Base-by-base conservation (phyloP, 1,140 invertebrate species). In the Rhopalosiphum padi region DNA sequence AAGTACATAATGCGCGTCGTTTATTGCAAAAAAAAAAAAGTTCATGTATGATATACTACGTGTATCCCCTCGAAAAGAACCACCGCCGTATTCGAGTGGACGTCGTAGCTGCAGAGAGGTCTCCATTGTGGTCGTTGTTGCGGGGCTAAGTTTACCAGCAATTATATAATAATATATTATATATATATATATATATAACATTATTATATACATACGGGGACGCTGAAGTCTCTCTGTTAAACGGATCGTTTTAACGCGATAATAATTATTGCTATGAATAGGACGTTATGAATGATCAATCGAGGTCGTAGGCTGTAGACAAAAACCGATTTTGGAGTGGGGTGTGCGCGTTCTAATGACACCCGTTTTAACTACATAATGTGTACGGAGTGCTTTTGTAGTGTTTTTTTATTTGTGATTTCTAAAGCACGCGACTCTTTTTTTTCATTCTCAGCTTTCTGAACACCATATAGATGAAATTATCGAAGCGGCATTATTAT, bases 191-290 rank as follows among this genome's bases (percentile, higher is more conserved):
- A n/a, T 68, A n/a, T 77, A 77, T 77, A 77, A 89, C 48, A 89
- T 23, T 53, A 86, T 86, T 43, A 37, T 37, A 37, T 53, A 89
- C 48, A 37, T 89, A 53, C 35, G 87, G 87, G 87, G 87, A 89
- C 35, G 88, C 88, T 89, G n/a, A 55, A 89, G 88, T 89, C 22
- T 89, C 48, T 55, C 88, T 89, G 51, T 55, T 93, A 85, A 93
- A 93, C 82, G 77, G 91, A 93, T 86, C 91, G 91, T 93, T 93
- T 93, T 93, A 83, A 85, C 22, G 77, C 91, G 82, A 93, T 93
- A 53, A 93, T 86, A 93, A 93, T 93, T 93, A 93, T 93, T 90
- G 43, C 37, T 90, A 46, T 90, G 89, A 55, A 89, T 90, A 90
- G 89, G 89, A 90, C 53, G 55, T 90, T 30, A 90, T 90, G 55